These are phyloP conservation scores for Rosalia funebris DNA, from an alignment of 2,888 invertebrate genomes.

Conservation along the genomic window DNA sequence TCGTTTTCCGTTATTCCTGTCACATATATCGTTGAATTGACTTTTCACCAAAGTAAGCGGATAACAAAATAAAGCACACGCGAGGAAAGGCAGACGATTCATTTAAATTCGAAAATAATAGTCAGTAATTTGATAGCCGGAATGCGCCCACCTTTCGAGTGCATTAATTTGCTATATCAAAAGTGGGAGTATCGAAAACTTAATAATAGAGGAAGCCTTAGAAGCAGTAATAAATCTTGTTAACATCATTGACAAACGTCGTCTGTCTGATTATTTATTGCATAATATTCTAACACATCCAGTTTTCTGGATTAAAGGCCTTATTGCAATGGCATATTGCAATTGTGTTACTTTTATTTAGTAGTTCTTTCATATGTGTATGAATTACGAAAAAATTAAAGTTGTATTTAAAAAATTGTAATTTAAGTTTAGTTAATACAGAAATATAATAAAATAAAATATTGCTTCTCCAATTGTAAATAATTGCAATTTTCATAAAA, in stretches of 20 bases:
- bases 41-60: conserved; percentile 11
- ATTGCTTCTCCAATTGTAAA: no score
- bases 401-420: no score
- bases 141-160: neutral
- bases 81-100: neutral
- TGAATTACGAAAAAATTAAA: no score
- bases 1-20: conserved; percentile 39
- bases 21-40: conserved; percentile 44
- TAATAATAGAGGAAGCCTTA: conserved; percentile 35
- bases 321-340: no score
- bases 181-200: conserved; percentile 2
- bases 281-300: conserved; percentile 8
- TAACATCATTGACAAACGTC: conserved; percentile 23
- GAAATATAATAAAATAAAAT: no score
- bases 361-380: no score
- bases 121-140: neutral
- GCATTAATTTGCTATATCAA: neutral
- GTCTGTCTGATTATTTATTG: conserved; percentile 18
- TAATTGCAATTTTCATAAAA: no score
- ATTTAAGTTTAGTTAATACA: no score
- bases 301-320: no score
- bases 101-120: conserved; percentile 1
- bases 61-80: conserved; percentile 6
- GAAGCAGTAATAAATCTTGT: conserved; percentile 31
- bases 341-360: no score